Conservation (phyloP, 2,888 invertebrate species). For the Euproctis similis region DNA sequence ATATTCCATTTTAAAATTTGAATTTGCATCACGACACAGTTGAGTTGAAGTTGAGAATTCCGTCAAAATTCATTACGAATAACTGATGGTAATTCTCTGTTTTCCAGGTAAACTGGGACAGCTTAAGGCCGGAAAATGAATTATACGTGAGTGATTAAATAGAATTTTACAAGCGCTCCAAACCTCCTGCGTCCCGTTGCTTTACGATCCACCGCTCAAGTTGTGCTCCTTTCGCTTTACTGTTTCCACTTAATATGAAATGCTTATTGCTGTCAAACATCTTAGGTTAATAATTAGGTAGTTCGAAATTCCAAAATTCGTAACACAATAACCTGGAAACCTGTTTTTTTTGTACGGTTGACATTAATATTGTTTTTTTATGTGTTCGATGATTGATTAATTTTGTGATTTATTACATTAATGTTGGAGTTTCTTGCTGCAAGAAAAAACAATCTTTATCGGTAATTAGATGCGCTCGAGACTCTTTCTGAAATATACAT, state of each 20-base stretch:
- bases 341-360: too few species aligned
- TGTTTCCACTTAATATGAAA: constrained; percentile 26
- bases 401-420: too few species aligned
- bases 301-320: too few species aligned
- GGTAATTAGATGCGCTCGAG: too few species aligned
- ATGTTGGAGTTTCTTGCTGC: too few species aligned
- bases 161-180: constrained; percentile 41
- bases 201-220: constrained; percentile 30
- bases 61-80: constrained; percentile 44
- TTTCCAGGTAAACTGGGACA: constrained; percentile 76
- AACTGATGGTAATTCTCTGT: constrained; percentile 59
- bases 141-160: constrained; percentile 68
- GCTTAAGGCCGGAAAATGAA: constrained; percentile 75
- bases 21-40: too few species aligned
- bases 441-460: too few species aligned
- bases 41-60: constrained; percentile 42
- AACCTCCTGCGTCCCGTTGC: constrained; percentile 39
- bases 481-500: too few species aligned
- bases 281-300: background rate
- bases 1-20: too few species aligned
- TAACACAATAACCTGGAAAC: too few species aligned
- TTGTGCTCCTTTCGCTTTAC: constrained; percentile 34
- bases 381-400: too few species aligned
- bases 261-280: constrained; percentile 18
- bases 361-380: too few species aligned